A percentile compares a stretch with the other conserved stretches of the same genome.
Evolutionary conservation across 2,113 vertebrate genomes (phyloP).

Genomic region (Bufo gargarizans): DNA sequence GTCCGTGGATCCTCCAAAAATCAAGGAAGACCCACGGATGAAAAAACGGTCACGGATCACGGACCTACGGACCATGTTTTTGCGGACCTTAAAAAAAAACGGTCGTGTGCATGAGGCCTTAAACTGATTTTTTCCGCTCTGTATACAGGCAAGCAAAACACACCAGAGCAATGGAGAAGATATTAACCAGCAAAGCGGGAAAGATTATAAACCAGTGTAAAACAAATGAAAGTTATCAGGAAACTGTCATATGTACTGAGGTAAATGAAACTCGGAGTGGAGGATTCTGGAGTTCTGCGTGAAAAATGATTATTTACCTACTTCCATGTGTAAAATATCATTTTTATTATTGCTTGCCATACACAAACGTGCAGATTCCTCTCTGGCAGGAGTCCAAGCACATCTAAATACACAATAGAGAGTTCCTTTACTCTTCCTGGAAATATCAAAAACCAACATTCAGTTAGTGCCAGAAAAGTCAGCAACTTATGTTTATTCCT

Average conservation of each 20-base stretch:
- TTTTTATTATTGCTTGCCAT: conserved; percentile 15
- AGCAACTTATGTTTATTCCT: conserved; percentile 32
- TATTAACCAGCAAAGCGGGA: background rate
- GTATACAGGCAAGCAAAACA: no score
- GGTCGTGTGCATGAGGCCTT: background rate
- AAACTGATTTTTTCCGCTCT: background rate
- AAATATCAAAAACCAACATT: conserved; percentile 20
- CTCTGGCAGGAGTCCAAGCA: conserved; percentile 35
- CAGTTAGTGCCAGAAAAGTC: conserved; percentile 28
- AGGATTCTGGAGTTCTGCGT: background rate
- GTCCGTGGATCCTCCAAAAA: no score
- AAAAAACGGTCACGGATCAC: no score
- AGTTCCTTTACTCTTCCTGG: background rate
- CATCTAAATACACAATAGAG: conserved; percentile 46
- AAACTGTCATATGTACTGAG: background rate
- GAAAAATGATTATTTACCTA: conserved; percentile 16
- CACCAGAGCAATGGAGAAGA: no score
- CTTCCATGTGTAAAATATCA: background rate
- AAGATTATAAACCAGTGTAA: background rate
- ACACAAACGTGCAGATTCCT: background rate
- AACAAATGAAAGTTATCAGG: background rate
- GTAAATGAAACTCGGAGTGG: background rate
- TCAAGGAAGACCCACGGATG: no score
- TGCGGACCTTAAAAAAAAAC: no score
- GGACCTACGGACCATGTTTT: no score